Evolutionary conservation across 1,140 invertebrate species (phyloP).

Genomic region (Lanistes nyassanus): DNA sequence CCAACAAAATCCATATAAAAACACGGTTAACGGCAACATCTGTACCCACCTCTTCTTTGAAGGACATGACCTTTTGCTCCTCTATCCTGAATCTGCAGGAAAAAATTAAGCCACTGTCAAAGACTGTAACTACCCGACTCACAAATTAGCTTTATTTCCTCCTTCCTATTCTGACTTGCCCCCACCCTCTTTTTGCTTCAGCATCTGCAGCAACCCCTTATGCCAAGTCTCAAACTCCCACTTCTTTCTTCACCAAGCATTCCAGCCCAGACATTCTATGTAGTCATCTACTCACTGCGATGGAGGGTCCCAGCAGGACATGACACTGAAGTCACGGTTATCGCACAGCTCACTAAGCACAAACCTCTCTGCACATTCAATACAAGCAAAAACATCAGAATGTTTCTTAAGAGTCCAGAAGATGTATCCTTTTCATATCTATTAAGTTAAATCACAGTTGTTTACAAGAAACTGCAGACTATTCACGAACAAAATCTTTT

Average conservation of each 20-base stretch:
- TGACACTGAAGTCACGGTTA: slow-evolving; percentile 71
- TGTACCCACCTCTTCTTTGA: slow-evolving; percentile 20
- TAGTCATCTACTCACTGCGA: slow-evolving; percentile 46
- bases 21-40: too few species aligned
- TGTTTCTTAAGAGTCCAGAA: not conserved
- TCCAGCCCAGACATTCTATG: not conserved
- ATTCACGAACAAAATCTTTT: too few species aligned
- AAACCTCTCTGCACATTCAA: slow-evolving; percentile 63
- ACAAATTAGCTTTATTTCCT: too few species aligned
- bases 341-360: slow-evolving; percentile 70
- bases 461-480: too few species aligned
- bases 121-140: not conserved
- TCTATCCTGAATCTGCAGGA: slow-evolving; percentile 22
- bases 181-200: too few species aligned
- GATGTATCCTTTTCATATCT: not conserved
- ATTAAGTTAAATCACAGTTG: too few species aligned
- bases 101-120: not conserved
- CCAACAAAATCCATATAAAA: too few species aligned
- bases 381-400: not conserved
- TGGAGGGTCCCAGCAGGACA: slow-evolving; percentile 63
- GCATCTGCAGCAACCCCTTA: not conserved
- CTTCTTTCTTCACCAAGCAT: too few species aligned
- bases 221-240: not conserved
- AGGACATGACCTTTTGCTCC: slow-evolving; percentile 1
- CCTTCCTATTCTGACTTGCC: too few species aligned